A percentile compares a stretch with the other conserved stretches of the same genome.
These are phyloP conservation scores for Stegodyphus dumicola DNA, from an alignment of 1,140 invertebrate species.

Conservation along the genomic window DNA sequence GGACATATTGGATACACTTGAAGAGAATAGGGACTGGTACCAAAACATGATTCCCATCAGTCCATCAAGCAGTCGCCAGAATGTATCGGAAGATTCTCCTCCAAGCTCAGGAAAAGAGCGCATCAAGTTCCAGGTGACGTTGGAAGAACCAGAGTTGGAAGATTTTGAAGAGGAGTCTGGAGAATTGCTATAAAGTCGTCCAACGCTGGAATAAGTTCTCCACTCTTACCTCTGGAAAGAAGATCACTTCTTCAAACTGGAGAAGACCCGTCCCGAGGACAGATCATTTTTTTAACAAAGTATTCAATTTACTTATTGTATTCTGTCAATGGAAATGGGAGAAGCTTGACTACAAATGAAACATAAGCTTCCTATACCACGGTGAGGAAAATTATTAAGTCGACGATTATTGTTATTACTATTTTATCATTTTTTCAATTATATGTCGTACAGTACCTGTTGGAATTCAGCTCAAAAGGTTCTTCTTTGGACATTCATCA, in stretches of 20 bases:
- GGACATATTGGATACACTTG: conserved; percentile 95
- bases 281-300: conserved; percentile 25
- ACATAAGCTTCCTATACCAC: background rate
- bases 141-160: conserved; percentile 68
- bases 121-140: conserved; percentile 66
- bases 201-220: background rate
- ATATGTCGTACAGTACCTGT: no score
- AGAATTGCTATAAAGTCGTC: background rate
- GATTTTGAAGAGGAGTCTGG: conserved; percentile 16
- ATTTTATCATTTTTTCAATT: no score
- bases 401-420: conserved; percentile 4
- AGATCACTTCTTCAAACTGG: conserved; percentile 7
- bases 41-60: conserved; percentile 79
- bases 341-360: background rate
- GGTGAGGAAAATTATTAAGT: conserved; percentile 4
- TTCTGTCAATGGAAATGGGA: conserved; percentile 9
- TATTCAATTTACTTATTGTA: conserved; percentile 23
- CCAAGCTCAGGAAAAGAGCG: conserved; percentile 1
- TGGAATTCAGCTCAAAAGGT: no score
- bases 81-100: conserved; percentile 25
- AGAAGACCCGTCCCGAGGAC: conserved; percentile 30
- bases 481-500: no score
- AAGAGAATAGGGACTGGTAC: conserved; percentile 99
- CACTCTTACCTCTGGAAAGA: conserved; percentile 16
- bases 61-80: conserved; percentile 67